These are phyloP conservation scores for Coryphaenoides rupestris DNA, from an alignment of 2,113 vertebrate genomes.

Conservation along the genomic window DNA sequence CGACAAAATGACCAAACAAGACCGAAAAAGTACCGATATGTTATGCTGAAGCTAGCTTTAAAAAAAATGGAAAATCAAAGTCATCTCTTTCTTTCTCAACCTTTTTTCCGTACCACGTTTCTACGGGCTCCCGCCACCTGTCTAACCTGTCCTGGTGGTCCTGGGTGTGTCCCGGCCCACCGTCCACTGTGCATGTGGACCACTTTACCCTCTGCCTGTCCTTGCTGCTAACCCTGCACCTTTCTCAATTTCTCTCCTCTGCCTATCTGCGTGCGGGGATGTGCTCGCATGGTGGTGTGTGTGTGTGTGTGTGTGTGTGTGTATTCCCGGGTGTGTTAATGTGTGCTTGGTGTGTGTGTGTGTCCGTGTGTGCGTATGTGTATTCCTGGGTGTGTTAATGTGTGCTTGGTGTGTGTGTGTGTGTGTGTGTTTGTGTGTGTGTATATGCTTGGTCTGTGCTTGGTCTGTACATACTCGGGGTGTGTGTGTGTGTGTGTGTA, in stretches of 20 bases:
- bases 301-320: constrained; percentile 5
- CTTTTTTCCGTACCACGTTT: background rate
- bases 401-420: constrained; percentile 14
- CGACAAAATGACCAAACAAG: constrained; percentile 14
- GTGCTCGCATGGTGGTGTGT: background rate
- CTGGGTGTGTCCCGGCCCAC: constrained; percentile 16
- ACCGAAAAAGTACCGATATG: background rate
- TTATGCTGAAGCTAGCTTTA: background rate
- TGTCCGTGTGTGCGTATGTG: background rate
- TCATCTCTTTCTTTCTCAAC: background rate
- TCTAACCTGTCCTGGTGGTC: constrained; percentile 24
- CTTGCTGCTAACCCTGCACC: constrained; percentile 62
- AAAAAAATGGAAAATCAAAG: too few relatives aligned
- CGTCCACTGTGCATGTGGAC: constrained; percentile 13
- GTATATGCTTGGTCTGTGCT: constrained; percentile 15
- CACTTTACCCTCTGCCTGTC: constrained; percentile 40
- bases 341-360: constrained; percentile 10
- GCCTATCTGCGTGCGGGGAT: constrained; percentile 33
- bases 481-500: constrained; percentile 28
- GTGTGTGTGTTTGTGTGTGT: constrained; percentile 6
- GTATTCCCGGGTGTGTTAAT: constrained; percentile 12
- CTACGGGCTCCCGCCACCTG: constrained; percentile 24
- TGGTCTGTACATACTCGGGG: constrained; percentile 5
- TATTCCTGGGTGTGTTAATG: constrained; percentile 8
- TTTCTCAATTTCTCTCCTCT: constrained; percentile 49